Evolutionary conservation across 2,888 invertebrate genomes (phyloP), one percentile per base, ranked within the genome.

Genomic region (Trilocha varians): DNA sequence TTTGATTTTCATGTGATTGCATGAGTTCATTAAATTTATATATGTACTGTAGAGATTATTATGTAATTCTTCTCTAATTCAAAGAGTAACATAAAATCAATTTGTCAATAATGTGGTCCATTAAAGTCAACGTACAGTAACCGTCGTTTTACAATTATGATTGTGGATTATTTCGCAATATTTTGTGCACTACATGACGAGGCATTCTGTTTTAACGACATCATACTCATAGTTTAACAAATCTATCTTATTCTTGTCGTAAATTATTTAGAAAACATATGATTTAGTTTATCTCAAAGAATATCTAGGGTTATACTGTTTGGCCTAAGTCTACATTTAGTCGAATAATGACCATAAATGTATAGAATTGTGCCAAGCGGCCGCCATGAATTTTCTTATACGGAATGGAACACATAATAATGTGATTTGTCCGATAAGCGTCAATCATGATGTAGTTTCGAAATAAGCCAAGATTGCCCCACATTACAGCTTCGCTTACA

Each of bases 401-500:
- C 18, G 48, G 46, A 45, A 46, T 46, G 56, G 49, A 53, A 56
- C 49, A 54, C 61, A 63, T 36, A 14, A 68, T 52, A 50, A 50
- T 57, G 60, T 36, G 36, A 62, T 65, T 67, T 62, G 61, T 56
- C 52, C 61, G 69, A 71, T 72, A 70, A 73, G 61, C 59, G 70
- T 75, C 73, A 73, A 74, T 74, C 70, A 72, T 55, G 60, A 64
- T 62, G 60, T 59, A 59, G 53, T 75, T 70, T 75, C 65, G 69
- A 70, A 75, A 77, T 74, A 70, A 74, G 66, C 62, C 68, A 68
- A 70, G 73, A 76, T 69, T 78, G 78, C 57, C 70, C 77, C 67
- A 78, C 76, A 78, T 82, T 62, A 63, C 80, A 78, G 79, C 78
- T 80, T 74, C 62, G 71, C 59, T 68, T 60, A 73, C 74, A 78